A percentile compares a stretch with the other conserved stretches of the same genome.
These are phyloP conservation scores for Dromococcyx pavoninus DNA, from an alignment of 2,797 vertebrate genomes.

Conservation along the genomic window DNA sequence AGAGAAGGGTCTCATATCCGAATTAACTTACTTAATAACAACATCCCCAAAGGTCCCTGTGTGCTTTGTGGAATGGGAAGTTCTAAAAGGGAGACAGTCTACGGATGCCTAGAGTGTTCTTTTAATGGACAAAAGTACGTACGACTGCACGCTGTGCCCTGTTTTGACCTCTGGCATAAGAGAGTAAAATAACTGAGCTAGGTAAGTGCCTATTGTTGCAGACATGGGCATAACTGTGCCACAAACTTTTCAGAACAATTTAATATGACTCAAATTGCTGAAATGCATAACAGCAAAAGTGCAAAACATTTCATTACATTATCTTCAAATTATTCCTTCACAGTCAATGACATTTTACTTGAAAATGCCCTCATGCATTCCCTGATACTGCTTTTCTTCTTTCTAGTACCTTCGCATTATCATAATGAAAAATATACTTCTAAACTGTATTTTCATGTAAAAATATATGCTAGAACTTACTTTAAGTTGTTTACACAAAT, in stretches of 20 bases:
- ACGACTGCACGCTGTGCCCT: conserved; percentile 93
- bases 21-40: conserved; percentile 95
- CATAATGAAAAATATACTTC: neutral
- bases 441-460: conserved; percentile 17
- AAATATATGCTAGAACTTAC: neutral
- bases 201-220: neutral
- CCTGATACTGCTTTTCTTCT: neutral
- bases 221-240: conserved; percentile 59
- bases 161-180: conserved; percentile 98
- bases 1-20: conserved; percentile 89
- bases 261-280: neutral
- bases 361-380: neutral
- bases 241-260: conserved; percentile 37
- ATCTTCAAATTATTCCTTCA: conserved; percentile 15
- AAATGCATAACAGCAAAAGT: neutral
- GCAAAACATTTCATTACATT: conserved; percentile 12
- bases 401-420: neutral
- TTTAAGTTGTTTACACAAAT: conserved; percentile 10
- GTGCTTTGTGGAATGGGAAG: conserved; percentile 93
- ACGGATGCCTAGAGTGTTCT: conserved; percentile 93
- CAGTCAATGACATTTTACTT: neutral
- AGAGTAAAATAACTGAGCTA: conserved; percentile 73
- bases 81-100: conserved; percentile 92
- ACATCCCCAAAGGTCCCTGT: conserved; percentile 95
- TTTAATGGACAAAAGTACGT: conserved; percentile 89